Conservation (phyloP, 1,140 invertebrate genomes). For the Sminthurides bifidus region DNA sequence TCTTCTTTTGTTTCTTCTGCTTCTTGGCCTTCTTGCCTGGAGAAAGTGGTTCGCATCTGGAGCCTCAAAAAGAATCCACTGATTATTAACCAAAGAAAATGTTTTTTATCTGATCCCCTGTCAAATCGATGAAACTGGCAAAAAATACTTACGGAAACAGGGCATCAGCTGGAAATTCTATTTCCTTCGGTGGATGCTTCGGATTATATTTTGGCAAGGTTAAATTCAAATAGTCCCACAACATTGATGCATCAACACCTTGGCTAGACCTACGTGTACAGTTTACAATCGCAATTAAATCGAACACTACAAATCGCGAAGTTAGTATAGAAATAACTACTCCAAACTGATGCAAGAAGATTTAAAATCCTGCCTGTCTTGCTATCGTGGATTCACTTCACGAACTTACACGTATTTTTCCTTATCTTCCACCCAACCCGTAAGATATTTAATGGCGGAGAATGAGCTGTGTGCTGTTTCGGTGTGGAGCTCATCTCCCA, state of each 20-base stretch:
- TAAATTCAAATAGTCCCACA: slow-evolving; percentile 7
- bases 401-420: neutral
- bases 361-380: no score
- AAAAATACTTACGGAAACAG: neutral
- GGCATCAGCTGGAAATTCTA: neutral
- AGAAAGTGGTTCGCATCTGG: no score
- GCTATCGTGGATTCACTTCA: neutral
- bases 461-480: neutral
- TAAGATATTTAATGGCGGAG: slow-evolving; percentile 7
- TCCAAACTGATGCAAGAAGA: no score
- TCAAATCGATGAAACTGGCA: no score
- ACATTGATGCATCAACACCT: no score
- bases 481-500: neutral
- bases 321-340: no score
- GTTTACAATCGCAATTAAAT: no score
- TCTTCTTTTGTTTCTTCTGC: neutral
- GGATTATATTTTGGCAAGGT: slow-evolving; percentile 5
- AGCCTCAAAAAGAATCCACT: no score
- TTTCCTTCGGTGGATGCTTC: neutral
- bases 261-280: no score
- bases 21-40: neutral
- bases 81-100: no score
- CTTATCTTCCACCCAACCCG: slow-evolving; percentile 12
- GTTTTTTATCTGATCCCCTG: no score
- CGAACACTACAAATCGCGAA: no score